A percentile compares a stretch with the other conserved stretches of the same genome.
Conservation (phyloP, 2,113 vertebrate species). For the Alethe diademata region DNA sequence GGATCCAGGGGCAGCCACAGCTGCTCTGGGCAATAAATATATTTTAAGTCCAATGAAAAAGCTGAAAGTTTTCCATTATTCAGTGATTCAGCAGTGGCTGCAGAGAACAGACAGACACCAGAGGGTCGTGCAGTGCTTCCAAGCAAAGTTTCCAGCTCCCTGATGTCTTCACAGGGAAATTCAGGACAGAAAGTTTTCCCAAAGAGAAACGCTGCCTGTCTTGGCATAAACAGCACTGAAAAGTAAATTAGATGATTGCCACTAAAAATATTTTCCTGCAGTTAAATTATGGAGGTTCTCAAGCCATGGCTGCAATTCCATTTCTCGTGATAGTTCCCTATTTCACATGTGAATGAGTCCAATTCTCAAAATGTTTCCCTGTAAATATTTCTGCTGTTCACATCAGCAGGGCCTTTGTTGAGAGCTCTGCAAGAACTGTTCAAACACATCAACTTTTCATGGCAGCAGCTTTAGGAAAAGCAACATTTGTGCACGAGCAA, state of each 20-base stretch:
- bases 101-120: neutral
- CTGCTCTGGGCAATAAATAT: neutral
- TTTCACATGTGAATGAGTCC: conserved; percentile 42
- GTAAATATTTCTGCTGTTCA: neutral
- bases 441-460: neutral
- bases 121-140: neutral
- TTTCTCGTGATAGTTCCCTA: neutral
- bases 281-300: neutral
- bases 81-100: neutral
- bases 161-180: neutral
- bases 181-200: neutral
- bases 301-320: neutral
- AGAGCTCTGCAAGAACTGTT: neutral
- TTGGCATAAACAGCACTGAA: neutral
- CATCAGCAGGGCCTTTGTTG: neutral
- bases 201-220: neutral
- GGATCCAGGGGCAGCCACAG: neutral
- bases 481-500: neutral
- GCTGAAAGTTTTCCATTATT: neutral
- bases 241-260: neutral
- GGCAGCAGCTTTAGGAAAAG: neutral
- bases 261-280: neutral
- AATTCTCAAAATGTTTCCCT: neutral
- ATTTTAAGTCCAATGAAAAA: neutral
- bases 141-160: neutral